Base-by-base conservation (phyloP, 1,140 invertebrate genomes). In the Cydia splendana region DNA sequence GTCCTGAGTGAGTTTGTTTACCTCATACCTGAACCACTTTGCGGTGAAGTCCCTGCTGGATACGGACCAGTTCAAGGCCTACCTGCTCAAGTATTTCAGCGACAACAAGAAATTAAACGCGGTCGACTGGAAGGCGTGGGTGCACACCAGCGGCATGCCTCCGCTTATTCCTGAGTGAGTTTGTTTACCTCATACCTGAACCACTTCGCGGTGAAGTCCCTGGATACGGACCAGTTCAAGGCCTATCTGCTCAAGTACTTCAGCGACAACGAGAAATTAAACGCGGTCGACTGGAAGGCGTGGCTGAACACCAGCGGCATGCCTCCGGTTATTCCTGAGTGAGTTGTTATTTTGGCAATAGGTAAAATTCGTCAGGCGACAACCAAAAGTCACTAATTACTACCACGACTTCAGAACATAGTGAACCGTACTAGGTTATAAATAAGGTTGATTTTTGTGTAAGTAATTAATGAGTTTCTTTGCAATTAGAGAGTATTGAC, bases 91-190 rank as follows among this genome's bases (percentile, higher is more conserved):
- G 7, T 98, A 98, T 88, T 99, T 99, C 91, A 91, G 93, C 69
- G 93, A 95, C 53, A 94, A 95, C 76, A 88, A 93, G 65, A 88
- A 84, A 7, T 82, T 95, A 15, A 83, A 89, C n/a, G 78, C 85
- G 1, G 91, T 99, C 6, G 96, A 99, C 86, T 99, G 98, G 98
- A 90, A 98, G 42, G 85, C 94, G 0, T 99, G 98, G 98, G 93
- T 99, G 4, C 94, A 96, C 85, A 94, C 94, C 20, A 95, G 96
- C 75, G 98, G 98, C 73, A 97, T 98, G 96, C 98, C 98, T 2
- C 96, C 96, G 2, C 89, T 96, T 65, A 97, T 97, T 89, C 97
- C 97, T 15, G 91, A 24, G 24, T 24, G 24, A 24, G 24, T 24
- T 24, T 24, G 24, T 24, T 24, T 24, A 24, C 24, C 24, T 24